These are phyloP conservation scores for Magallana nippona DNA, from an alignment of 2,888 invertebrate genomes.

Conservation along the genomic window DNA sequence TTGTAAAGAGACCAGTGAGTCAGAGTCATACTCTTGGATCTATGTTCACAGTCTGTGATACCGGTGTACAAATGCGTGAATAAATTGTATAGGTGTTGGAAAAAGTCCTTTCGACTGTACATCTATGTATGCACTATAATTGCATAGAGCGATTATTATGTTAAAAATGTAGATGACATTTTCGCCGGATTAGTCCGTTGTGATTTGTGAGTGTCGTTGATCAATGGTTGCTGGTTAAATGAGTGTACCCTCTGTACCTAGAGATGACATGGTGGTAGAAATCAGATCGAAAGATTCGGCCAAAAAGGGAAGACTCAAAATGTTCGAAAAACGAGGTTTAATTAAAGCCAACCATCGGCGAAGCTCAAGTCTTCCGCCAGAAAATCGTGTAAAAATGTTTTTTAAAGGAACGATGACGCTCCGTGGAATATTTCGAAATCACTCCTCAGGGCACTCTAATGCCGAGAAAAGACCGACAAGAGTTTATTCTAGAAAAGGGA, in stretches of 20 bases:
- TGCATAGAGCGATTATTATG: not conserved
- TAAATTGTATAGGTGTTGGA: too few species aligned
- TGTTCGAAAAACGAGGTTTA: constrained; percentile 31
- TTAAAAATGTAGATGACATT: constrained; percentile 8
- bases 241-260: not conserved
- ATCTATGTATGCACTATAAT: too few species aligned
- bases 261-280: constrained; percentile 8
- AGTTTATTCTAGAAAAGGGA: constrained; percentile 46
- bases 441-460: constrained; percentile 48
- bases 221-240: constrained; percentile 23
- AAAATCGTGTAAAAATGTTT: constrained; percentile 46
- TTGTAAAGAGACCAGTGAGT: not conserved
- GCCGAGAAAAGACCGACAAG: constrained; percentile 47
- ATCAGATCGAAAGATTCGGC: constrained; percentile 22
- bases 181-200: not conserved
- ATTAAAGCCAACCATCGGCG: constrained; percentile 32
- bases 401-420: constrained; percentile 45
- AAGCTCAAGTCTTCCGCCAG: constrained; percentile 49
- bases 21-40: constrained; percentile 6
- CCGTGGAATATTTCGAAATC: constrained; percentile 46
- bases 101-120: too few species aligned
- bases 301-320: constrained; percentile 22
- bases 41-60: not conserved
- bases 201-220: not conserved
- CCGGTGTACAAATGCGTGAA: not conserved